Evolutionary conservation across 2,888 invertebrate species (phyloP).

Genomic region (Koerneria pararmatus): DNA sequence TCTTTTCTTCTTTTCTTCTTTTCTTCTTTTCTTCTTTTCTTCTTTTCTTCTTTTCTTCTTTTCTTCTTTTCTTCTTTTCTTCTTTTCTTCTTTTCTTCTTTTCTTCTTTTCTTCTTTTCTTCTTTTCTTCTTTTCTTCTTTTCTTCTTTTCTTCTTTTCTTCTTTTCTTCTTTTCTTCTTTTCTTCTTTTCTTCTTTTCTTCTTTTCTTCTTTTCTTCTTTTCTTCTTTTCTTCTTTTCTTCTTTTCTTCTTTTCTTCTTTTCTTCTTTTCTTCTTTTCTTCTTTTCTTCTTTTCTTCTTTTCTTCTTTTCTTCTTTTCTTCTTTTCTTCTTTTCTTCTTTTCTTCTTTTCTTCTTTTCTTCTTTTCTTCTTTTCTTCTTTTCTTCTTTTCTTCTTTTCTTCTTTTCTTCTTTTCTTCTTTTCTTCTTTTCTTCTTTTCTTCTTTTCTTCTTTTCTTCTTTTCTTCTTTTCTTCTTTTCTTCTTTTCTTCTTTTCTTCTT

Average conservation of each 20-base stretch:
- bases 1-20: conserved; percentile 1
- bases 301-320: neutral
- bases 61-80: neutral
- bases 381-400: conserved; percentile 1
- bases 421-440: neutral
- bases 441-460: neutral
- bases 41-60: neutral
- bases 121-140: neutral
- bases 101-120: neutral
- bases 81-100: neutral
- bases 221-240: no score
- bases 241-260: neutral
- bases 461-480: neutral
- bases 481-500: neutral
- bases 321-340: conserved; percentile 1
- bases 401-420: neutral
- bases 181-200: neutral
- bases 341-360: neutral
- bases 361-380: neutral
- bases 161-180: neutral
- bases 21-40: neutral
- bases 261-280: conserved; percentile 4
- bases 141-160: neutral
- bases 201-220: neutral
- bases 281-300: conserved; percentile 1